Conservation (phyloP, 2,888 invertebrate genomes). For the Drosophila trichaetosa region DNA sequence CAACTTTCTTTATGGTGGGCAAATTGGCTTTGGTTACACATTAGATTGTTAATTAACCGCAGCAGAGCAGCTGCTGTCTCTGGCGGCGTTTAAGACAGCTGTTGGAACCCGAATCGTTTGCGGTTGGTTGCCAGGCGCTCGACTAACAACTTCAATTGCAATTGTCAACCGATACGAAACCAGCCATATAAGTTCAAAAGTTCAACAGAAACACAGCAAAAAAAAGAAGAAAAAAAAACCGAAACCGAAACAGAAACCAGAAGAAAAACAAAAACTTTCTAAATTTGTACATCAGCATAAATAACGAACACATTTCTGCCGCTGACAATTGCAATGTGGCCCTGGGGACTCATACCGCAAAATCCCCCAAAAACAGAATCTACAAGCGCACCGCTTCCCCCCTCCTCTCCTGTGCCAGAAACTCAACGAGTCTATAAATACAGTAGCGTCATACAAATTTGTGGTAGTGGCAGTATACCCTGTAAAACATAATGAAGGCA, state of each 20-base stretch:
- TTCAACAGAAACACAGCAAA: slow-evolving; percentile 46
- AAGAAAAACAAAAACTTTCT: slow-evolving; percentile 60
- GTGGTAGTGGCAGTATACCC: slow-evolving; percentile 8
- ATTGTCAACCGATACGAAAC: slow-evolving; percentile 67
- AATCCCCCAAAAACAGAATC: slow-evolving; percentile 1
- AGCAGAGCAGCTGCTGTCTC: slow-evolving; percentile 26
- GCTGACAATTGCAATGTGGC: slow-evolving; percentile 70
- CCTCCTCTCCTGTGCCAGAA: neutral
- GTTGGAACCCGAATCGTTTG: slow-evolving; percentile 55
- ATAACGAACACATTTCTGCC: slow-evolving; percentile 58
- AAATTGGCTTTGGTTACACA: slow-evolving; percentile 51
- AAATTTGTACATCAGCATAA: slow-evolving; percentile 69
- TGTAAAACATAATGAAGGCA: neutral
- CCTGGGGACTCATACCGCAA: slow-evolving; percentile 55
- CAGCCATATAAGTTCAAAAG: slow-evolving; percentile 66
- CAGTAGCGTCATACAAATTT: slow-evolving; percentile 8
- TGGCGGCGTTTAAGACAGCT: slow-evolving; percentile 12
- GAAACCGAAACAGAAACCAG: neutral
- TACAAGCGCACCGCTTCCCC: neutral
- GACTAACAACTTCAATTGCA: slow-evolving; percentile 52
- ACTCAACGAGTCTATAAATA: slow-evolving; percentile 39
- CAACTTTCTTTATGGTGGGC: slow-evolving; percentile 54
- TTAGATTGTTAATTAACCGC: slow-evolving; percentile 66
- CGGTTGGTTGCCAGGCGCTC: slow-evolving; percentile 47
- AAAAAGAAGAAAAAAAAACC: neutral